Percentiles rank a stretch among this genome's conserved stretches.
Evolutionary conservation across 2,797 vertebrate species (phyloP).

Genomic region (Myioborus melanocephalus): DNA sequence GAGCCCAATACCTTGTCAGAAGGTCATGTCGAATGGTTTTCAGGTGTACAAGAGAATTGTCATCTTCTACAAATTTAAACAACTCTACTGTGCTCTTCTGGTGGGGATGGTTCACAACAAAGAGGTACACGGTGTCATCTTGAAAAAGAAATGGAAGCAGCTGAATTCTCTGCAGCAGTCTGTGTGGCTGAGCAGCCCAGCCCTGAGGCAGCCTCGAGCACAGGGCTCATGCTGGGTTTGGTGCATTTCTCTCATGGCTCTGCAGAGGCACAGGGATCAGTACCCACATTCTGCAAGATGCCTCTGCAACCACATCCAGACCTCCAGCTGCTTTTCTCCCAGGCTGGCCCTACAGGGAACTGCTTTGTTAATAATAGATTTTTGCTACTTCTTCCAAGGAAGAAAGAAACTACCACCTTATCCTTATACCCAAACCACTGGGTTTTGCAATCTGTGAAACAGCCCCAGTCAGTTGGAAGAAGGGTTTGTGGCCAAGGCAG

Average conservation of each 20-base stretch:
- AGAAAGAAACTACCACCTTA: neutral
- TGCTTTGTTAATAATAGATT: neutral
- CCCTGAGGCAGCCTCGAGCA: neutral
- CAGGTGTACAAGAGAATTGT: conserved; percentile 80
- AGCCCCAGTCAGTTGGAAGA: neutral
- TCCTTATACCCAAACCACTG: neutral
- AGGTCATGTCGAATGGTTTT: conserved; percentile 88
- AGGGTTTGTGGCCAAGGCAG: neutral
- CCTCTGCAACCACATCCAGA: neutral
- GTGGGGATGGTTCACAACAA: conserved; percentile 90
- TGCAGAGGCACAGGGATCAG: neutral
- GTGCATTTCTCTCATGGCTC: neutral
- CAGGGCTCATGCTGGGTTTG: neutral
- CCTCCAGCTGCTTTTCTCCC: neutral
- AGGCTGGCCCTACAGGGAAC: neutral
- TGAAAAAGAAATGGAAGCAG: neutral
- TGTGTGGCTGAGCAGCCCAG: neutral
- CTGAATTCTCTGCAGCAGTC: neutral
- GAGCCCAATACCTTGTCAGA: conserved; percentile 80
- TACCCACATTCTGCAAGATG: neutral
- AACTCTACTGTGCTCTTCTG: conserved; percentile 85
- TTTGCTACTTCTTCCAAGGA: neutral
- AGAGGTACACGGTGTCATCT: conserved; percentile 86
- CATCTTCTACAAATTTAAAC: conserved; percentile 85
- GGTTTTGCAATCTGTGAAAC: neutral